Percentiles rank a stretch among this genome's conserved stretches.
phyloP scores from a whole-genome alignment of 1,140 invertebrate genomes.

The Drosophila bipectinata region DNA sequence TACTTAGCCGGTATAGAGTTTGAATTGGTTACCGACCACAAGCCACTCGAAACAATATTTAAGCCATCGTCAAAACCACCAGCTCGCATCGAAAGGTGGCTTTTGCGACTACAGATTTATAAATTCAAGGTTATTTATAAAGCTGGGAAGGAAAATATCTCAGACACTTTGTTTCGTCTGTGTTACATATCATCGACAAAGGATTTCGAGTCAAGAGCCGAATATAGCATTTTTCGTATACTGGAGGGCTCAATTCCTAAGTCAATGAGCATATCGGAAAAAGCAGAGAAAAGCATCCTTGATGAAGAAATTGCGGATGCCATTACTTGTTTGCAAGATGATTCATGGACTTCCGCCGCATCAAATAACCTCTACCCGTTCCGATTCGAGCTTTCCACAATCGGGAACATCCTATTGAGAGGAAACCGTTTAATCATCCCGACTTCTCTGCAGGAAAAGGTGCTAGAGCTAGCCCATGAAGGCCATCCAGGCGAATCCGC shows the following conservation, averaged over 20 bases:
- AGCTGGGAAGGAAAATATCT: slow-evolving; percentile 79
- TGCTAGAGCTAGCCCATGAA: not conserved
- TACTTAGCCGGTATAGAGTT: too few species aligned
- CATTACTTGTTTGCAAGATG: slow-evolving; percentile 9
- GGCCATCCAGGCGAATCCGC: slow-evolving; percentile 3
- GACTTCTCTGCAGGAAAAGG: not conserved
- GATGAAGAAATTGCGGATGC: slow-evolving; percentile 25
- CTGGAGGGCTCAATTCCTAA: slow-evolving; percentile 11
- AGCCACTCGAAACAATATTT: slow-evolving; percentile 28
- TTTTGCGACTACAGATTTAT: slow-evolving; percentile 70
- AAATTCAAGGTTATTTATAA: slow-evolving; percentile 69
- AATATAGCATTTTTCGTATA: slow-evolving; percentile 21
- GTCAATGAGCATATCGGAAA: slow-evolving; percentile 32
- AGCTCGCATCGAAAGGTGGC: slow-evolving; percentile 77
- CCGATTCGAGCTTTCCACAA: too few species aligned
- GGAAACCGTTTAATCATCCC: too few species aligned
- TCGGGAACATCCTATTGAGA: too few species aligned
- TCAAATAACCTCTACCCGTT: too few species aligned
- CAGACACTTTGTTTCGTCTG: slow-evolving; percentile 76
- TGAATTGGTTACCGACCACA: too few species aligned
- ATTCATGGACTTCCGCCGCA: too few species aligned
- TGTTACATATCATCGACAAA: slow-evolving; percentile 9
- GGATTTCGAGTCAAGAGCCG: slow-evolving; percentile 11
- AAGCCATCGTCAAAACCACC: slow-evolving; percentile 61
- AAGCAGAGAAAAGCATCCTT: slow-evolving; percentile 25